These are phyloP conservation scores for Drosophila setifemur DNA, from an alignment of 1,140 invertebrate genomes.

Conservation along the genomic window DNA sequence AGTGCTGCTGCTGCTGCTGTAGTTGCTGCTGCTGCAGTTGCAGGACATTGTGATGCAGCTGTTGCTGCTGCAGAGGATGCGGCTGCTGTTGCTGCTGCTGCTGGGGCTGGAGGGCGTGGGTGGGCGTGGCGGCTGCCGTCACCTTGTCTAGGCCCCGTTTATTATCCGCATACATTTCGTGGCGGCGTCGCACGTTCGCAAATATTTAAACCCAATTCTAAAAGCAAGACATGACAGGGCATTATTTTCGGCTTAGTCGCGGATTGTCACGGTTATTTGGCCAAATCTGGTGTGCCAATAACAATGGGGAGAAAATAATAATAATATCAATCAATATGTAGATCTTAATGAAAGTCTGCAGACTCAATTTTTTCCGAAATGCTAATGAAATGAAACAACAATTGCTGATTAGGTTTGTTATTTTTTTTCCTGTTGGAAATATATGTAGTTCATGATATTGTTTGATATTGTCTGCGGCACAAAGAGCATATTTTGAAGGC, in stretches of 20 bases:
- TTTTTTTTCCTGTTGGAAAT: not conserved
- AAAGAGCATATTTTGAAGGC: constrained; percentile 50
- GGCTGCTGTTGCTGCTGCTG: constrained; percentile 57
- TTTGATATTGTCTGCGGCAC: constrained; percentile 43
- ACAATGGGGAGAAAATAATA: constrained; percentile 30
- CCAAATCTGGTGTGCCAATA: constrained; percentile 27
- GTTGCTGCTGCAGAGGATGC: constrained; percentile 55
- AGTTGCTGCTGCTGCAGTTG: constrained; percentile 65
- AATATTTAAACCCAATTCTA: constrained; percentile 68
- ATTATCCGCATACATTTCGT: constrained; percentile 73
- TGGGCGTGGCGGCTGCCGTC: constrained; percentile 50
- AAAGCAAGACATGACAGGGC: constrained; percentile 56
- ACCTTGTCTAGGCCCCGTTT: constrained; percentile 76
- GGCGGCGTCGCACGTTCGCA: constrained; percentile 56
- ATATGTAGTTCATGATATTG: constrained; percentile 43
- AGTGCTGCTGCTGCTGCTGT: constrained; percentile 58
- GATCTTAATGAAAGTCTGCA: constrained; percentile 69
- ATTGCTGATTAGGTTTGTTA: constrained; percentile 52
- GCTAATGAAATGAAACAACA: constrained; percentile 71
- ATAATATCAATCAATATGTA: constrained; percentile 55
- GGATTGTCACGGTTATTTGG: constrained; percentile 36
- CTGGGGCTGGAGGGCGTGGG: constrained; percentile 52
- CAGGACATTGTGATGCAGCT: constrained; percentile 57
- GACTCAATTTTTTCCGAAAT: constrained; percentile 48
- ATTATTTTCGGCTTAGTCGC: constrained; percentile 6